Conservation (phyloP, 2,888 invertebrate genomes). For the Acleris emargana region DNA sequence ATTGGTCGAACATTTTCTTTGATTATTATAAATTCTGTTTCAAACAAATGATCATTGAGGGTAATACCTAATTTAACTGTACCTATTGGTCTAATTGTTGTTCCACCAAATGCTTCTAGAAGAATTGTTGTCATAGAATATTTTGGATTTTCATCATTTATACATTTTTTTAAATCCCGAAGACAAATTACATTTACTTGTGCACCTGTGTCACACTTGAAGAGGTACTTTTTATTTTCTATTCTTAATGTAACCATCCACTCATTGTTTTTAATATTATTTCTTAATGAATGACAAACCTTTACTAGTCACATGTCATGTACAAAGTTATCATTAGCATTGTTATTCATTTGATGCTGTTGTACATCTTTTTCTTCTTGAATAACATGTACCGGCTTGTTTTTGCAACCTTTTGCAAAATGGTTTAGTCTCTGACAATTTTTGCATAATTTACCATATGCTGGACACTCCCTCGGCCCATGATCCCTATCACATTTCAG, state of each 20-base stretch:
- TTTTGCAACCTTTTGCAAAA: background rate
- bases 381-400: background rate
- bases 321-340: background rate
- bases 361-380: background rate
- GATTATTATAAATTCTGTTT: too few species aligned
- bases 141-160: constrained; percentile 24
- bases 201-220: constrained; percentile 26
- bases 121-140: constrained; percentile 19
- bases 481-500: background rate
- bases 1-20: too few species aligned
- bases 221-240: constrained; percentile 13
- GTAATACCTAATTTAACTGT: too few species aligned
- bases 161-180: constrained; percentile 14
- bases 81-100: too few species aligned
- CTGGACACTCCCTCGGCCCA: background rate
- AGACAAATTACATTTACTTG: constrained; percentile 23
- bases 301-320: constrained; percentile 16
- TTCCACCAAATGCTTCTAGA: constrained; percentile 4
- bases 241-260: constrained; percentile 6
- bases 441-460: background rate
- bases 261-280: constrained; percentile 11
- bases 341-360: background rate
- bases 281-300: background rate
- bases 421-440: background rate
- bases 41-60: too few species aligned